Evolutionary conservation across 2,113 vertebrate genomes (phyloP).

Genomic region (Pelmatolapia mariae): DNA sequence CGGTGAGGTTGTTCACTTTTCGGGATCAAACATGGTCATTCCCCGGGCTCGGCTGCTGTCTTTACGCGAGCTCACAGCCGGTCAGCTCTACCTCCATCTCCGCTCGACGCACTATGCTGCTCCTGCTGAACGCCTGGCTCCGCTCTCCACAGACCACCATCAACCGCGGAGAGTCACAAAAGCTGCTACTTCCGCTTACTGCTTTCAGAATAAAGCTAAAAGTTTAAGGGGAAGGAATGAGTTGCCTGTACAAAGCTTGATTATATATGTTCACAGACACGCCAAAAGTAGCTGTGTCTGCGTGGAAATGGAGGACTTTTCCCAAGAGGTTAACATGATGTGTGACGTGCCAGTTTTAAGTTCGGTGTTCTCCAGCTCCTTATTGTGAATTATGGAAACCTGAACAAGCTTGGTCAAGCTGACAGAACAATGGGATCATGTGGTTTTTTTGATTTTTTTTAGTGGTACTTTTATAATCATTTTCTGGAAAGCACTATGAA

Average conservation of each 20-base stretch:
- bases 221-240: background rate
- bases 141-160: background rate
- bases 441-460: background rate
- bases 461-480: background rate
- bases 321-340: background rate
- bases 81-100: conserved; percentile 41
- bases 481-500: background rate
- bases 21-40: background rate
- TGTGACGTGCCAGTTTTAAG: background rate
- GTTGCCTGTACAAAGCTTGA: background rate
- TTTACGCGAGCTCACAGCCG: background rate
- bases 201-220: conserved; percentile 35
- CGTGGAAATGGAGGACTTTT: background rate
- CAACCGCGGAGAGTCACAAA: background rate
- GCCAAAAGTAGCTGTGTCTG: background rate
- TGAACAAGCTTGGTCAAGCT: background rate
- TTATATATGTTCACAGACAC: background rate
- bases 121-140: conserved; percentile 12
- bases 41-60: background rate
- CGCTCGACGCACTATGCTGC: conserved; percentile 27
- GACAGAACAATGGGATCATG: background rate
- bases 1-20: background rate
- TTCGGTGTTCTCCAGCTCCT: background rate
- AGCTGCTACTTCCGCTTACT: background rate
- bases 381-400: background rate